Evolutionary conservation across 2,888 invertebrate genomes (phyloP), one percentile per base, ranked within the genome.

Genomic region (Cataglyphis cursor): DNA sequence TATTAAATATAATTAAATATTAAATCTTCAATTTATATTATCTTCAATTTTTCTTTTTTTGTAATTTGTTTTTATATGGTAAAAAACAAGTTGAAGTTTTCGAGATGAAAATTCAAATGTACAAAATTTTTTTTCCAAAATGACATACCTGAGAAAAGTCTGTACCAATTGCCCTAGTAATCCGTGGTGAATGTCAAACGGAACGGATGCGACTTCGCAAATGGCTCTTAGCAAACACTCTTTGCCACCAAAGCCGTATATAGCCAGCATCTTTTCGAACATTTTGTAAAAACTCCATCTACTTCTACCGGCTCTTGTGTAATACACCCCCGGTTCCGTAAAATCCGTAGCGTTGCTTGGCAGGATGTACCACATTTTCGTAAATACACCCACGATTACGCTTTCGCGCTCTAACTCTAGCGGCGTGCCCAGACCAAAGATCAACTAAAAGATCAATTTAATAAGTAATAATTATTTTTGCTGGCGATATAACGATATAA

Each of bases 141-240:
- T 21, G 31, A 44, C 5, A 8, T 15, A 94, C 95, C 97, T 97
- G 94, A 98, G 96, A 92, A 97, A 95, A 85, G 97, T 96, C 95
- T 98, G 97, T 85, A 97, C 95, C 90, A 98, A 95, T 95, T 97
- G 97, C 35, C 97, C 97, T 75, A 97, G 96, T 87, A 98, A 95
- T 3, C 97, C 97, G 90, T 97, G 97, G 90, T 96, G 96, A 91
- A 96, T 96, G 90, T 96, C 96, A 92, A 97, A 96, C 70, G 97
- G 96, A 73, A 96, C 95, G 86, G 96, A 96, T 0, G 98, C 97
- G 6, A 97, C 96, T 93, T 98, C 97, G 93, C 98, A 98, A 93
- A 98, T 97, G 88, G 97, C 96, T 90, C 97, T 96, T 83, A 98
- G 95, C 90, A 98, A 93, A 94, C 98, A 98, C 21, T 96, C 96